Evolutionary conservation across 2,797 vertebrate species (phyloP).

Genomic region (Chloroceryle inda): DNA sequence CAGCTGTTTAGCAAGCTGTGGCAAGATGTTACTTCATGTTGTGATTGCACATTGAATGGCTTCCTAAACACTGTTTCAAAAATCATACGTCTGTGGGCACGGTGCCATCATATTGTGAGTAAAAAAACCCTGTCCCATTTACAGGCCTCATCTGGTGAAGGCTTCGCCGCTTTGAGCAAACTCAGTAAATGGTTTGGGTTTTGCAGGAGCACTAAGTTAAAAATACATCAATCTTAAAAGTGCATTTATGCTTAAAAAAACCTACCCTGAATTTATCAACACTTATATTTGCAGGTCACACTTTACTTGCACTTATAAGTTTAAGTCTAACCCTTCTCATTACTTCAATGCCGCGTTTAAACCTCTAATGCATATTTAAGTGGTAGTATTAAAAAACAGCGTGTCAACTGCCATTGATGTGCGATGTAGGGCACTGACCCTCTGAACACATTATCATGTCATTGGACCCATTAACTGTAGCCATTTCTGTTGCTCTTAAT

Average conservation of each 20-base stretch:
- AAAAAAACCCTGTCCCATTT: not conserved
- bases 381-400: constrained; percentile 70
- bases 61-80: constrained; percentile 33
- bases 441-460: constrained; percentile 73
- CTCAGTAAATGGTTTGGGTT: not conserved
- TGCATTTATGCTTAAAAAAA: not conserved
- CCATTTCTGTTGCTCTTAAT: constrained; percentile 76
- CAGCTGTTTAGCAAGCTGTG: not conserved
- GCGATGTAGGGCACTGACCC: constrained; percentile 74
- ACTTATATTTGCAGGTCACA: constrained; percentile 74
- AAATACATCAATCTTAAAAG: not conserved
- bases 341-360: constrained; percentile 72
- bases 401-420: constrained; percentile 75
- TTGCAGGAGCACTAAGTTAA: not conserved
- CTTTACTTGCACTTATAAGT: constrained; percentile 71
- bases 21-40: constrained; percentile 13
- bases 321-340: constrained; percentile 73
- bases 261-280: constrained; percentile 43
- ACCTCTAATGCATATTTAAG: constrained; percentile 77
- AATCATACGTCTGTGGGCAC: not conserved
- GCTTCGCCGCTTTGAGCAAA: not conserved
- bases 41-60: not conserved
- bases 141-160: not conserved
- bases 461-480: constrained; percentile 67
- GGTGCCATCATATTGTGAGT: not conserved